Base-by-base conservation (phyloP, 2,113 vertebrate genomes). In the Colistium nudipinnis region DNA sequence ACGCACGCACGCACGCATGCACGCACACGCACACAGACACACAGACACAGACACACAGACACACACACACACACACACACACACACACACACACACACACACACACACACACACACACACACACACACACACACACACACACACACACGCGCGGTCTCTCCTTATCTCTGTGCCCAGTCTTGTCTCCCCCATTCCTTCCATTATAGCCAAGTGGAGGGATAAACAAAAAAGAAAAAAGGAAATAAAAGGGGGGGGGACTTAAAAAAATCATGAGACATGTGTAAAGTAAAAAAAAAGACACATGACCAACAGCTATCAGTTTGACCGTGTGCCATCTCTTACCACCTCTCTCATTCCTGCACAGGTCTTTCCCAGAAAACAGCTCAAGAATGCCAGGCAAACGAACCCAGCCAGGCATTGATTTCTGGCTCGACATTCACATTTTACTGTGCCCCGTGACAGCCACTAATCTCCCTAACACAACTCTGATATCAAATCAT, bases 231-330 rank as follows among this genome's bases (percentile, higher is more conserved):
- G 16, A 65, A 77, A 85, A 70, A 61, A 41, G 56, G 65, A 79
- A 55, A 13, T 62, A 77, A 85, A 70, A 61, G 36, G 56, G 65
- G 6, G 41, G 38, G 1, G 3, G n/a, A 8, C 4, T 31, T 91
- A 57, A 91, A 92, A 90, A 69, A 88, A 90, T 81, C 67, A 91
- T 79, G 78, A 90, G 78, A 89, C 74, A 61, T 63, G 49, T 84
- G 81, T 82, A 63, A 82, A 80, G 53, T 54, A 71, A 79, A 80
- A 84, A 88, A 62, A 28, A 75, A 71, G 71, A 78, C 36, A 67
- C 72, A 88, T 80, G 76, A 90, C 86, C 87, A 86, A 74, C 71
- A 80, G 84, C 53, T 76, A 78, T 76, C 73, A 61, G 74, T 60
- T 62, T 78, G 65, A 83, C 49, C 31, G 76, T 51, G 24, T 25